phyloP scores from a whole-genome alignment of 2,888 invertebrate genomes.

The Oligia latruncula region DNA sequence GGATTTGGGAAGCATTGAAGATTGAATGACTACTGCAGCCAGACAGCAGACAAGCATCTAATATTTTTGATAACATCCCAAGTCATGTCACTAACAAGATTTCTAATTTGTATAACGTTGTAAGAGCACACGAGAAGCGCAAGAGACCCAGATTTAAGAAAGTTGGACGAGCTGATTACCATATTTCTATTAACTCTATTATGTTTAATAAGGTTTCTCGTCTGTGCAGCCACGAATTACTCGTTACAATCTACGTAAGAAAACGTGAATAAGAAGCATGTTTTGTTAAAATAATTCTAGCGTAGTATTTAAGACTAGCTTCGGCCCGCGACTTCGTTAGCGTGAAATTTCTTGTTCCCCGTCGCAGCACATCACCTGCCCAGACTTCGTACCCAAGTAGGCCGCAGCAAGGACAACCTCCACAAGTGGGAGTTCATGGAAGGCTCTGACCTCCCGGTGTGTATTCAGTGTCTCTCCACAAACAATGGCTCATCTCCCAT shows the following conservation, averaged over 20 bases:
- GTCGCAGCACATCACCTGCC: background rate
- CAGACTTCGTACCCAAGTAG: too few species aligned
- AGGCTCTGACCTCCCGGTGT: too few species aligned
- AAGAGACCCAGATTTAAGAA: constrained; percentile 51
- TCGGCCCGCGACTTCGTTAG: too few species aligned
- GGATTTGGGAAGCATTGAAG: constrained; percentile 1
- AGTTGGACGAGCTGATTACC: constrained; percentile 57
- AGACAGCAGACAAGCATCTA: background rate
- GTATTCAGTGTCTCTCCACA: too few species aligned
- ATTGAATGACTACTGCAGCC: background rate
- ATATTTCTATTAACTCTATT: constrained; percentile 59
- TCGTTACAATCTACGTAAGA: constrained; percentile 26
- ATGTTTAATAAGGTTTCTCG: constrained; percentile 58
- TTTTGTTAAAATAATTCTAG: constrained; percentile 20
- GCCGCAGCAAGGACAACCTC: too few species aligned
- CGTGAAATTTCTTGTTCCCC: too few species aligned
- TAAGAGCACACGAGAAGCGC: constrained; percentile 25
- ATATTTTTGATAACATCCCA: constrained; percentile 12
- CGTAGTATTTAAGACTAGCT: background rate
- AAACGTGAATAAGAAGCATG: constrained; percentile 15
- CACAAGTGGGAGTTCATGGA: too few species aligned
- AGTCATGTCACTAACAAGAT: constrained; percentile 25
- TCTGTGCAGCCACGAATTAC: constrained; percentile 24
- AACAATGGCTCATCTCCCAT: too few species aligned
- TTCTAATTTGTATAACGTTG: constrained; percentile 45